These are phyloP conservation scores for Coendou prehensilis DNA, from an alignment of 2,797 vertebrate genomes.

Conservation along the genomic window DNA sequence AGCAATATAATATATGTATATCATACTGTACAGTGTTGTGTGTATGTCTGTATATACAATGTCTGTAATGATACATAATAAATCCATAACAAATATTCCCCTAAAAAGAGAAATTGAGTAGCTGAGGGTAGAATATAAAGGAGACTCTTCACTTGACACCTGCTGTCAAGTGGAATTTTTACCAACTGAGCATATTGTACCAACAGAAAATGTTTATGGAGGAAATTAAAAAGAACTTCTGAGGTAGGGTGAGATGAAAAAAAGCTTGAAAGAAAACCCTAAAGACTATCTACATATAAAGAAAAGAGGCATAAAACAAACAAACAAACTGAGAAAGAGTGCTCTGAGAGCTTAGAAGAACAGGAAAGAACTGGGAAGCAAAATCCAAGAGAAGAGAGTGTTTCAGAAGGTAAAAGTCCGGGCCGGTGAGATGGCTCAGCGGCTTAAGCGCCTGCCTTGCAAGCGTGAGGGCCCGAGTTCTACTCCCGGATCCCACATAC, in stretches of 20 bases:
- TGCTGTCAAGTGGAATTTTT: conserved; percentile 9
- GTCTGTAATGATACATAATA: neutral
- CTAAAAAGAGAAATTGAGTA: neutral
- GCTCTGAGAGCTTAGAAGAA: neutral
- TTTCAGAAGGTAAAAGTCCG: neutral
- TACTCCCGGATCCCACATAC: no score
- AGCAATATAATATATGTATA: neutral
- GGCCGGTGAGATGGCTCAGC: no score
- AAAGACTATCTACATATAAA: neutral
- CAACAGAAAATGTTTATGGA: neutral
- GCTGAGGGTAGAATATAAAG: neutral
- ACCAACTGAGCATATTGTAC: neutral
- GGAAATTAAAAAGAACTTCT: conserved; percentile 27
- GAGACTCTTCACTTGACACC: neutral
- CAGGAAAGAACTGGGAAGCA: neutral
- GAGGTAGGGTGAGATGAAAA: neutral
- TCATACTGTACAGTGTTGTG: neutral
- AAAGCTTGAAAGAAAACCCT: neutral
- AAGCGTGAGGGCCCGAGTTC: no score
- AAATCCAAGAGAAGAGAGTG: neutral
- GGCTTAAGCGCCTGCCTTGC: no score
- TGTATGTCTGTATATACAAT: neutral
- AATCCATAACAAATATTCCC: neutral
- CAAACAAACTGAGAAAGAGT: neutral
- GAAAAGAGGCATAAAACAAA: neutral